Evolutionary conservation across 2,888 invertebrate genomes (phyloP), one percentile per base, ranked within the genome.

Genomic region (Seladonia tumulorum): DNA sequence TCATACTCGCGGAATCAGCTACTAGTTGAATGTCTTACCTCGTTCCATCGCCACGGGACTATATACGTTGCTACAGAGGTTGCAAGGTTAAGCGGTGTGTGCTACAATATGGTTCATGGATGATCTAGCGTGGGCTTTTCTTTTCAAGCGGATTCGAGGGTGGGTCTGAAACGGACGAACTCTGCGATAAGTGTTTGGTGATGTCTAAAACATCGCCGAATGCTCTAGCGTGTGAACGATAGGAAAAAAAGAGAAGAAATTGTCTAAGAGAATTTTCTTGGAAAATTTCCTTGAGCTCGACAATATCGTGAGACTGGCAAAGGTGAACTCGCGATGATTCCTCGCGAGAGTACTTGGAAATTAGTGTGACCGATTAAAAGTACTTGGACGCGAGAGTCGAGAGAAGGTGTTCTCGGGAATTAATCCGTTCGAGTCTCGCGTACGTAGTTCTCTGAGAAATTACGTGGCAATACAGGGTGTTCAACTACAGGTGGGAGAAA

Each of bases 1-100:
- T 79, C 86, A 85, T 85, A 86, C 81, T 79, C 81, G 86, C 73
- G 85, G 45, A 75, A 76, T 76, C 84, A 84, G 63, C 86, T 86
- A 86, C 78, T 79, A 79, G 76, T 84, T 78, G 71, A 66, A 57
- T 71, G 16, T 84, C 86, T 86, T 86, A 86, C 86, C 86, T 86
- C 76, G 71, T 45, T 86, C 86, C 85, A 74, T 74, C 49, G 57
- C 45, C 76, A 79, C 25, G 35, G 76, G 68, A 71, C n/a, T 79
- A 80, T 73, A 73, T 71, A 81, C 22, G 72, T 81, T 25, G 85
- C 81, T 84, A 81, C 25, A 73, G 66, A 53, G 86, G 76, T 57
- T 57, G 57, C 66, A 77, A 81, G 7, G 71, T 76, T 85, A 85
- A 86, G 70, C 77, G 63, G 47, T 25, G 57, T 35, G 53, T 29